Evolutionary conservation across 1,140 invertebrate genomes (phyloP).

Genomic region (Pristionchus pacificus): DNA sequence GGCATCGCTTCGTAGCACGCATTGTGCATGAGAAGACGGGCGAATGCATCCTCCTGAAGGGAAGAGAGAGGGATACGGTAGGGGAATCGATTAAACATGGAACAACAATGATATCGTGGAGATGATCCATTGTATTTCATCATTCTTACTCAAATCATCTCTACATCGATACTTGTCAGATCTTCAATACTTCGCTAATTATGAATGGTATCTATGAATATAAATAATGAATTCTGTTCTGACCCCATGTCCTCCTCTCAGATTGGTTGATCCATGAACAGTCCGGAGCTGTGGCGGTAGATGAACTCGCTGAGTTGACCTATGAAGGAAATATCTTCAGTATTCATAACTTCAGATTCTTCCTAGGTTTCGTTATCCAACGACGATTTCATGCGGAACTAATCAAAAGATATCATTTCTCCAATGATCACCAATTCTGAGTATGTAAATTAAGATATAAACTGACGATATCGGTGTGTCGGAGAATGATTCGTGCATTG

Average conservation of each 20-base stretch:
- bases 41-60: slow-evolving; percentile 17
- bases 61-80: not conserved
- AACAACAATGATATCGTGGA: not conserved
- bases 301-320: not conserved
- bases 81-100: not conserved
- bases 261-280: not conserved
- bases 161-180: not conserved
- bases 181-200: not conserved
- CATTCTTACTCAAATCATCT: not conserved
- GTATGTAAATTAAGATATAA: no score
- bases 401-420: no score
- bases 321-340: no score
- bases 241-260: not conserved
- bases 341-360: no score
- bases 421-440: no score
- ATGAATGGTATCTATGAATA: not conserved
- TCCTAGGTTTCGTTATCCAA: no score
- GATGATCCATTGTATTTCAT: not conserved
- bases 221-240: not conserved
- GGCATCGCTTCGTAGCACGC: slow-evolving; percentile 31
- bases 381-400: no score
- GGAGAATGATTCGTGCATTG: no score
- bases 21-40: slow-evolving; percentile 26
- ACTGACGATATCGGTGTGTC: no score
- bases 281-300: not conserved